These are phyloP conservation scores for Ceratosolen solmsi DNA, from an alignment of 1,140 invertebrate genomes.

Conservation along the genomic window DNA sequence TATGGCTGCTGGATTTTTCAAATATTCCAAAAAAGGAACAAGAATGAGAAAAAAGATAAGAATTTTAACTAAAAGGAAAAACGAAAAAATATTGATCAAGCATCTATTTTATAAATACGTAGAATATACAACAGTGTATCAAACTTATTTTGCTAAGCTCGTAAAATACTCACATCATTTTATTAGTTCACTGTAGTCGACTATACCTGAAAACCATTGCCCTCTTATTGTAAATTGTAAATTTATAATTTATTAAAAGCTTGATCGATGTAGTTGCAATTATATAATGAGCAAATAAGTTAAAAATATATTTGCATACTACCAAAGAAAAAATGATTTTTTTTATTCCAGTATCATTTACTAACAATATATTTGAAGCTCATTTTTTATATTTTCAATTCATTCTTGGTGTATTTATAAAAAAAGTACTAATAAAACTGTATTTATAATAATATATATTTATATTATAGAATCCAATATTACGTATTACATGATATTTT, in stretches of 20 bases:
- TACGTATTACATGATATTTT: too few species aligned
- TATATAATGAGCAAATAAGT: slow-evolving; percentile 35
- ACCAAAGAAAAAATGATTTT: not conserved
- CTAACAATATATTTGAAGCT: too few species aligned
- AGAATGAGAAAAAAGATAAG: not conserved
- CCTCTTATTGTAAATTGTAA: slow-evolving; percentile 36
- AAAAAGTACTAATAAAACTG: too few species aligned
- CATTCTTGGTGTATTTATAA: too few species aligned
- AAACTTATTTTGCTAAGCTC: slow-evolving; percentile 32
- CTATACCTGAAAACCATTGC: slow-evolving; percentile 19
- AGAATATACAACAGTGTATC: not conserved
- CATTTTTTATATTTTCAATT: too few species aligned
- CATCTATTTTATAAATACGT: slow-evolving; percentile 12
- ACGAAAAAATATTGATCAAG: not conserved
- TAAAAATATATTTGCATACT: not conserved
- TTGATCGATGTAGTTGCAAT: not conserved
- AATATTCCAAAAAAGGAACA: not conserved
- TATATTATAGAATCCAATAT: too few species aligned
- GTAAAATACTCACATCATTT: slow-evolving; percentile 37
- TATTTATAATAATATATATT: too few species aligned
- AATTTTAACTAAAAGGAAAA: too few species aligned
- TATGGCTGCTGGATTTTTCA: too few species aligned
- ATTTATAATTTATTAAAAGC: slow-evolving; percentile 42
- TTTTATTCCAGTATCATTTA: too few species aligned
- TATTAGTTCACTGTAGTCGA: not conserved